Percentiles rank a stretch among this genome's conserved stretches.
phyloP scores from a whole-genome alignment of 2,113 vertebrate genomes.

The Eurypyga helias region DNA sequence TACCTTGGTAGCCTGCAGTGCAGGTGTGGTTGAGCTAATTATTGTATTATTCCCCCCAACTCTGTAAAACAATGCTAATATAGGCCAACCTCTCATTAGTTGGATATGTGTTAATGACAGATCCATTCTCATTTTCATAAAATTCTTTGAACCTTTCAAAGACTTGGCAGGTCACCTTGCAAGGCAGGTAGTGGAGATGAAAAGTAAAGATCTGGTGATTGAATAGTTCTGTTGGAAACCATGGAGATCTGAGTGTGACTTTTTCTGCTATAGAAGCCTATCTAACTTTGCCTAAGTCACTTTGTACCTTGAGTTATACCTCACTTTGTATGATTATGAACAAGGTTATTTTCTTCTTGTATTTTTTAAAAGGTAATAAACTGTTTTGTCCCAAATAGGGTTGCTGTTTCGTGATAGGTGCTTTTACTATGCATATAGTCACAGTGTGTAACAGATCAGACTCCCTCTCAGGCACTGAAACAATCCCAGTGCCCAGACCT shows the following conservation, averaged over 20 bases:
- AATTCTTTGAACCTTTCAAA: background rate
- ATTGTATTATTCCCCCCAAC: background rate
- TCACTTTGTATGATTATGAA: background rate
- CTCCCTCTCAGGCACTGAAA: background rate
- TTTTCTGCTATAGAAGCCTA: background rate
- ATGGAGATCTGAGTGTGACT: background rate
- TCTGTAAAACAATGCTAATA: background rate
- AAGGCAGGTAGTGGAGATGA: background rate
- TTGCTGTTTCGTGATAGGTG: background rate
- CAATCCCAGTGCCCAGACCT: background rate
- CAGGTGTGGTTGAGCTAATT: background rate
- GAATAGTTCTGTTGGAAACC: background rate
- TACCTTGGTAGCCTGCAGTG: background rate
- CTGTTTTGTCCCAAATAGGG: background rate
- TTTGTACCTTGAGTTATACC: background rate
- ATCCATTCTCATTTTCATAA: background rate
- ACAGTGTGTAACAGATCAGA: background rate
- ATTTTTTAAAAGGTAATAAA: background rate
- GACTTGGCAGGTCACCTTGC: background rate
- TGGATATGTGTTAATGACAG: background rate
- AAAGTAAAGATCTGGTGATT: background rate
- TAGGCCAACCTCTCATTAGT: background rate
- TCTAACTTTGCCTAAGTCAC: background rate
- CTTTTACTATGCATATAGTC: background rate
- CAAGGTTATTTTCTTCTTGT: background rate